Base-by-base conservation (phyloP, 2,888 invertebrate genomes). In the Apocheima hispidaria region DNA sequence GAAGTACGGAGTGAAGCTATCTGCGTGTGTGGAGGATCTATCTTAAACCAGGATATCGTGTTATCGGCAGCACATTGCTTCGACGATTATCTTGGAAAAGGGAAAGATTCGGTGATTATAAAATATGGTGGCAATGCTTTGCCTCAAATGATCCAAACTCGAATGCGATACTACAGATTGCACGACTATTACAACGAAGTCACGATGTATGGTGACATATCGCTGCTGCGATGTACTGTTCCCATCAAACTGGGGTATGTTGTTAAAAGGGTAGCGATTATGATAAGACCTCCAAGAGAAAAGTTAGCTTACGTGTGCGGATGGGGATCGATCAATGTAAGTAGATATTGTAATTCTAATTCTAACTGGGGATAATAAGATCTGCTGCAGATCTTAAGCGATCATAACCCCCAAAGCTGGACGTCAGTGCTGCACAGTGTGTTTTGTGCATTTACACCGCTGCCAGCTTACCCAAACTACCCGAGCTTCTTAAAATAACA, bases 11-110 rank as follows among this genome's bases (percentile, higher is more conserved):
- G 59, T 20, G n/a, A 44, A 6, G 4, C 18, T 4, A 16, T 9
- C 14, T 52, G 33, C 4, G 1, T 59, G 14, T 59, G 41, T 50
- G 79, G 26, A 53, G 67, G 38, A 54, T 78, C 41, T n/a, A 56
- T 38, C 68, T 71, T 66, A 14, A 64, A 38, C 12, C 60, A 51
- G 4, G 4, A 10, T 9, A 16, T 54, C 4, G 38, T 69, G 7
- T 14, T 69, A 2, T 44, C 65, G 7, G 66, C 66, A 1, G 69
- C 66, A 0, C 69, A 69, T 36, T 69, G 69, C 23, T 18, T 65
- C 7, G 40, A 49, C 21, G 41, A 52, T 0, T 66, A 59, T 18
- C 40, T 48, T 12, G 59, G 59, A 23, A 48, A 60, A 43, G 6
- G 1, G 1, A 12, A 12, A 18, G 16, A 14, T 0, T 30, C n/a